Conservation (phyloP, 2,797 vertebrate species). For the Onychomys arenicola region DNA sequence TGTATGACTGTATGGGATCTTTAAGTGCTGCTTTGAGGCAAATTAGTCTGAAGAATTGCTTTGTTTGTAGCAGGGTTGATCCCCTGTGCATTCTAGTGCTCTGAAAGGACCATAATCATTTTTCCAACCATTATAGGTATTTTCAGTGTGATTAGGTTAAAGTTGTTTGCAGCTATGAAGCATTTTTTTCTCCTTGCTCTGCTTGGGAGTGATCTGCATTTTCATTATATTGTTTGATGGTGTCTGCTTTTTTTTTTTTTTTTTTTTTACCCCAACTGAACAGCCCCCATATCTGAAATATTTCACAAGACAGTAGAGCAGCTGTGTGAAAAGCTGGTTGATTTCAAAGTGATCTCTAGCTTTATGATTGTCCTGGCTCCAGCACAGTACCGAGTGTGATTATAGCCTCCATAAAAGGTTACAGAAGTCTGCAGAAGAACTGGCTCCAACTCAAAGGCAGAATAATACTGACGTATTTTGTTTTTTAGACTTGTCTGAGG, state of each 20-base stretch:
- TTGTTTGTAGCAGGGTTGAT: conserved; percentile 15
- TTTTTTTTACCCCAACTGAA: no score
- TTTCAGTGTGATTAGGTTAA: conserved; percentile 26
- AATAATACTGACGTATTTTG: not conserved
- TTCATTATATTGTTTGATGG: conserved; percentile 32
- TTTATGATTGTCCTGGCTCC: conserved; percentile 58
- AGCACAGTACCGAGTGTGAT: conserved; percentile 62
- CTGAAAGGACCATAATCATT: not conserved
- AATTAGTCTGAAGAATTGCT: not conserved
- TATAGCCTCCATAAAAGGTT: conserved; percentile 66
- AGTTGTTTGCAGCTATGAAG: conserved; percentile 64
- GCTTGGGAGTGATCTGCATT: conserved; percentile 44
- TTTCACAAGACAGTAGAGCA: conserved; percentile 30
- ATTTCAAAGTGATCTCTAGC: conserved; percentile 68
- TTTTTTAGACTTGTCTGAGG: conserved; percentile 38
- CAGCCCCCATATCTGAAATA: conserved; percentile 59
- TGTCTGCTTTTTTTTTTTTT: conserved; percentile 26
- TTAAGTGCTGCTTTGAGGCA: not conserved
- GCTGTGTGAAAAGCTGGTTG: conserved; percentile 67
- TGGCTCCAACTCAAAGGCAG: conserved; percentile 46
- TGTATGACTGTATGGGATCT: not conserved
- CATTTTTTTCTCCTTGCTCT: conserved; percentile 50
- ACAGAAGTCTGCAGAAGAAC: conserved; percentile 29
- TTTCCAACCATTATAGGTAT: conserved; percentile 47
- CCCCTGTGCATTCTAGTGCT: not conserved